These are phyloP conservation scores for Poecilus cupreus DNA, from an alignment of 2,888 invertebrate species.

Conservation along the genomic window DNA sequence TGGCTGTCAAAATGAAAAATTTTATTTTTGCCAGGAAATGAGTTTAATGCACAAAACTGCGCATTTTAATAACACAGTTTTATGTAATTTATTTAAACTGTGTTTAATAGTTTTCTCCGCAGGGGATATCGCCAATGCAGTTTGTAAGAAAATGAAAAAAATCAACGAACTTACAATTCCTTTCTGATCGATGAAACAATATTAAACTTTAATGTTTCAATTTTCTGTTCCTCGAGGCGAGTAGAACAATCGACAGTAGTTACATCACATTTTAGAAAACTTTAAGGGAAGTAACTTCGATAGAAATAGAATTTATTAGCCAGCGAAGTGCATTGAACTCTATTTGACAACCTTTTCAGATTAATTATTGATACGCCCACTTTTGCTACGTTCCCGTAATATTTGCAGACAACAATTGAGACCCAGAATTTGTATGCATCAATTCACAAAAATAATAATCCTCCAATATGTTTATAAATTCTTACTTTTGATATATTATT, in stretches of 20 bases:
- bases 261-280: constrained; percentile 11
- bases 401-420: too few species aligned
- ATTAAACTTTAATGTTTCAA: constrained; percentile 25
- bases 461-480: too few species aligned
- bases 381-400: too few species aligned
- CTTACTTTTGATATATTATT: too few species aligned
- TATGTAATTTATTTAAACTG: too few species aligned
- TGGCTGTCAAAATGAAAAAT: constrained; percentile 1
- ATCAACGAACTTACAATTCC: background rate
- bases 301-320: background rate
- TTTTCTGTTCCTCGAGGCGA: constrained; percentile 16
- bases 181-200: background rate
- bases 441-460: too few species aligned
- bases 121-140: background rate
- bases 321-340: background rate
- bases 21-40: background rate
- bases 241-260: background rate
- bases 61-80: too few species aligned
- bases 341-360: background rate
- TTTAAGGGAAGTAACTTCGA: background rate
- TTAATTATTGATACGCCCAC: background rate
- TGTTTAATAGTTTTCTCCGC: too few species aligned
- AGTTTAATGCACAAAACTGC: background rate
- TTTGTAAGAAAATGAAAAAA: background rate
- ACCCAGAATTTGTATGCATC: too few species aligned